phyloP scores from a whole-genome alignment of 2,797 vertebrate genomes.

The Okamejei kenojei region DNA sequence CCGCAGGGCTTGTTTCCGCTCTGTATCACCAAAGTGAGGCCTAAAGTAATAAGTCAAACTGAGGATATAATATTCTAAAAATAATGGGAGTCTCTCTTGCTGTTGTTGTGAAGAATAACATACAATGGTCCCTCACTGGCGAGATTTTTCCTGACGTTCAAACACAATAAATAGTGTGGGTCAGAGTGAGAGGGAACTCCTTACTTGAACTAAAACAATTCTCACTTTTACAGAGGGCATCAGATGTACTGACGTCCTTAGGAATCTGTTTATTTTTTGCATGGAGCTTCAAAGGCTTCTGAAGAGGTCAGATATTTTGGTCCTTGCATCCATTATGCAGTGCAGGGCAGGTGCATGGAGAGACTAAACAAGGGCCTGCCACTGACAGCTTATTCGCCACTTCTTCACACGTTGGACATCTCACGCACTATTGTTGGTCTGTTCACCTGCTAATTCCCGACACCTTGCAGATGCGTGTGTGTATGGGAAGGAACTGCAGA shows the following conservation, averaged over 20 bases:
- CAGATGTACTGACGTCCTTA: not conserved
- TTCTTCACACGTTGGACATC: not conserved
- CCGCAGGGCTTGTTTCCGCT: no score
- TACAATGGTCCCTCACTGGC: not conserved
- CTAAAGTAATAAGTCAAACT: no score
- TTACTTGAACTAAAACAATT: not conserved
- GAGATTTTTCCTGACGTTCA: not conserved
- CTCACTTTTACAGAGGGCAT: not conserved
- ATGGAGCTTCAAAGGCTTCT: not conserved
- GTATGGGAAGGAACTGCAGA: no score
- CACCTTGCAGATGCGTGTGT: not conserved
- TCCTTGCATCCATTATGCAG: conserved; percentile 26
- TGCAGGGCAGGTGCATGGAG: not conserved
- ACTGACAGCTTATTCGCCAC: not conserved
- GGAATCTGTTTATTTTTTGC: conserved; percentile 17
- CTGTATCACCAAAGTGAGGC: no score
- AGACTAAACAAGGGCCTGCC: conserved; percentile 7
- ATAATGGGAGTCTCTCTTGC: no score
- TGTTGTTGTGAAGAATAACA: not conserved
- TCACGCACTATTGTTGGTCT: not conserved
- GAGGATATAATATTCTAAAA: no score
- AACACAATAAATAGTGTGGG: not conserved
- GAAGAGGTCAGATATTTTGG: conserved; percentile 16
- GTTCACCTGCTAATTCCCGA: not conserved
- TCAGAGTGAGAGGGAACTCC: not conserved